Percentiles rank a stretch among this genome's conserved stretches.
Conservation (phyloP, 2,888 invertebrate species). For the Dynastes hyllus region DNA sequence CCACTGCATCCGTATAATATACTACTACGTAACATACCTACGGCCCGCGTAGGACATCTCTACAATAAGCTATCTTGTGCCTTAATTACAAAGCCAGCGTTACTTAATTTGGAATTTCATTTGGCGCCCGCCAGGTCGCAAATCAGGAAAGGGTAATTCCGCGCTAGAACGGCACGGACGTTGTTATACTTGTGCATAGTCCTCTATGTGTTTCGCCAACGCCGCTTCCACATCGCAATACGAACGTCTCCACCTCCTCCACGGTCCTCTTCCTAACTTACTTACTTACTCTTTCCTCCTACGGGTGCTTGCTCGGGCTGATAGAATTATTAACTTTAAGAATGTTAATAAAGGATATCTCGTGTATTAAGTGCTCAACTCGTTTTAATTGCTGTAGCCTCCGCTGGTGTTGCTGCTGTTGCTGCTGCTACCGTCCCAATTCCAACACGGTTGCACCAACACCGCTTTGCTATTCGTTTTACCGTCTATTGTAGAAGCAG, state of each 20-base stretch:
- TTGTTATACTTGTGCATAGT: neutral
- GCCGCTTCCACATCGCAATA: neutral
- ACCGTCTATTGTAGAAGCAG: too few species aligned
- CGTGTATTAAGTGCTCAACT: slow-evolving; percentile 43
- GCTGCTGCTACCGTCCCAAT: too few species aligned
- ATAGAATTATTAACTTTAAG: slow-evolving; percentile 54
- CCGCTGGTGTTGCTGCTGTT: neutral
- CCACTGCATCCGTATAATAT: neutral
- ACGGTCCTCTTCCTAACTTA: slow-evolving; percentile 54
- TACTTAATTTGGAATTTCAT: slow-evolving; percentile 72
- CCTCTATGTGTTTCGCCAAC: neutral
- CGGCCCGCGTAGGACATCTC: slow-evolving; percentile 22
- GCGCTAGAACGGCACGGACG: slow-evolving; percentile 49
- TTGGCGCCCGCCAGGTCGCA: slow-evolving; percentile 68
- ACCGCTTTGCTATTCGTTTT: too few species aligned
- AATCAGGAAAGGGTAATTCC: slow-evolving; percentile 70
- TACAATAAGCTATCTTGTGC: slow-evolving; percentile 70
- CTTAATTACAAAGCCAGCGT: slow-evolving; percentile 69
- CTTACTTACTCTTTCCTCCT: slow-evolving; percentile 22
- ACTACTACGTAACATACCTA: neutral
- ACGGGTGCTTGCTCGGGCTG: slow-evolving; percentile 43
- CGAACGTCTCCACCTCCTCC: neutral
- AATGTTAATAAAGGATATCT: slow-evolving; percentile 53
- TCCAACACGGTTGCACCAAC: too few species aligned
- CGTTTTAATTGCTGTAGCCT: slow-evolving; percentile 32